phyloP scores from a whole-genome alignment of 2,113 vertebrate species.

The Campylorhamphus procurvoides region DNA sequence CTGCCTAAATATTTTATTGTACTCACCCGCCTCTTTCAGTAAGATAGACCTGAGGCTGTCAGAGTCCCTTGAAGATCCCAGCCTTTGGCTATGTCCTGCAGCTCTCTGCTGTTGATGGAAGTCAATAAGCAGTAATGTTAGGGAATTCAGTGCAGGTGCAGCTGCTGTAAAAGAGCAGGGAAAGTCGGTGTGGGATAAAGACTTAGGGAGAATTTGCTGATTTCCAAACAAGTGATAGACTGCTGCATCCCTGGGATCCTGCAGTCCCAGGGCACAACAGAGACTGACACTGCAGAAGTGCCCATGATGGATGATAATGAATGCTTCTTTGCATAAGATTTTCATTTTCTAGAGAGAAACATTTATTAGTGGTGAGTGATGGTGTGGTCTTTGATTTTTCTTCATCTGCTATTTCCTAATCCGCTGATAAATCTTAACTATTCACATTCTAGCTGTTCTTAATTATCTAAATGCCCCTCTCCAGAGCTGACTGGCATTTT shows the following conservation, averaged over 20 bases:
- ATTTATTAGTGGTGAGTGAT: constrained; percentile 9
- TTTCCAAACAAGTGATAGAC: background rate
- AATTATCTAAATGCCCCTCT: background rate
- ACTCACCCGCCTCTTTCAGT: background rate
- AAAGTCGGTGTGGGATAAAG: background rate
- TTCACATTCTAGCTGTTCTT: background rate
- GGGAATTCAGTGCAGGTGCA: background rate
- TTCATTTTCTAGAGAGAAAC: background rate
- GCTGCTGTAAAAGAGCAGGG: background rate
- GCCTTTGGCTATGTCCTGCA: background rate
- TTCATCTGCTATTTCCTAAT: background rate
- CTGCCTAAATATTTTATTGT: background rate
- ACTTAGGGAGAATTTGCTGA: background rate
- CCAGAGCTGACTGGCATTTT: background rate
- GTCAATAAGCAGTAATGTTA: background rate
- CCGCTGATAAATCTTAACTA: background rate
- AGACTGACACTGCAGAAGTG: background rate
- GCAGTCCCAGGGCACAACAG: background rate
- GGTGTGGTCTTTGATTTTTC: background rate
- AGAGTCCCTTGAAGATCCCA: background rate
- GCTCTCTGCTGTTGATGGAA: background rate
- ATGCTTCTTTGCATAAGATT: constrained; percentile 6
- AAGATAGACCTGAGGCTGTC: background rate
- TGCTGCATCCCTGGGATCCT: background rate
- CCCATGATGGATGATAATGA: background rate